Conservation (phyloP, 64 coral and sea anemone genomes). For the Stylophora pistillata region DNA sequence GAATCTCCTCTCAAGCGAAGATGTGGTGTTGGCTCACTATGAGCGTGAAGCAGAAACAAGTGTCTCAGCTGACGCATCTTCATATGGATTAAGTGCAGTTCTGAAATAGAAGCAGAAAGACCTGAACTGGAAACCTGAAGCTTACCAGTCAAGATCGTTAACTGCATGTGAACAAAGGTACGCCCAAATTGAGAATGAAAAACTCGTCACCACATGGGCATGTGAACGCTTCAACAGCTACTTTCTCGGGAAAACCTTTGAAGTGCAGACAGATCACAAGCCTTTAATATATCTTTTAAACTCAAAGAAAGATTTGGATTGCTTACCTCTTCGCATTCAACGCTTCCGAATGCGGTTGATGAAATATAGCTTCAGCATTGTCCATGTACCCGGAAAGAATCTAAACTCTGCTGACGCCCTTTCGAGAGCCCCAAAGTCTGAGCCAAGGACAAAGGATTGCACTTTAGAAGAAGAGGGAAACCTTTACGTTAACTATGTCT, state of each 20-base stretch:
- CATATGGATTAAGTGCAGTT: neutral
- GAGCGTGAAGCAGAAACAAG: neutral
- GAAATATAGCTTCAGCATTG: constrained; percentile 21
- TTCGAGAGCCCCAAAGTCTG: constrained; percentile 8
- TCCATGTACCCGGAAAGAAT: constrained; percentile 49
- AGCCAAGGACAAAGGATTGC: constrained; percentile 2
- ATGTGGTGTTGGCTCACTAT: neutral
- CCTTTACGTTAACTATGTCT: constrained; percentile 12
- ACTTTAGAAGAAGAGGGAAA: constrained; percentile 7
- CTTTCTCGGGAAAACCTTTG: constrained; percentile 3
- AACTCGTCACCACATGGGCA: constrained; percentile 14
- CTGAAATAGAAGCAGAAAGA: neutral
- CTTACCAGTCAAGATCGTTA: constrained; percentile 7
- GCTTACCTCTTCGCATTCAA: constrained; percentile 7
- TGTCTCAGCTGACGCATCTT: neutral
- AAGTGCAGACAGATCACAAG: constrained; percentile 6
- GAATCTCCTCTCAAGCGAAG: neutral
- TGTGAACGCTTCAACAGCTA: constrained; percentile 37
- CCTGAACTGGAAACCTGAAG: neutral
- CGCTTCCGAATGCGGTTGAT: constrained; percentile 5
- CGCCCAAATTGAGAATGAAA: constrained; percentile 46
- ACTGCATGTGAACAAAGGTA: constrained; percentile 4
- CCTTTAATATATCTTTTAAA: constrained; percentile 9
- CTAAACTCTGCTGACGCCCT: constrained; percentile 43
- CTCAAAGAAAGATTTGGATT: constrained; percentile 4